A percentile compares a stretch with the other conserved stretches of the same genome.
Evolutionary conservation across 2,113 vertebrate genomes (phyloP).

Genomic region (Turdus rufiventris): DNA sequence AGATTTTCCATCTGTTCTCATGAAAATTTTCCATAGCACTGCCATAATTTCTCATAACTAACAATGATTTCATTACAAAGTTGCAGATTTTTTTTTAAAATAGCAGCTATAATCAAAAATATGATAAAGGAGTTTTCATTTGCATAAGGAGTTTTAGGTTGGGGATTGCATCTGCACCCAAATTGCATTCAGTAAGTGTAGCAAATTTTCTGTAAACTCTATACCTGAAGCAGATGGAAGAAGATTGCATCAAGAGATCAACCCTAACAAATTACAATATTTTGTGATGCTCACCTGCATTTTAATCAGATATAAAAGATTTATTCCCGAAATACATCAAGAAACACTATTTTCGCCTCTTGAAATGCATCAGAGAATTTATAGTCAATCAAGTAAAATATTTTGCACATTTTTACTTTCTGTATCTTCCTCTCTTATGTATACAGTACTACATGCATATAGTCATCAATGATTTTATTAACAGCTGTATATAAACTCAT

Average conservation of each 20-base stretch:
- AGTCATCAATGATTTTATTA: slow-evolving; percentile 21
- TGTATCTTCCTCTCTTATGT: neutral
- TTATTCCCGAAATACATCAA: slow-evolving; percentile 59
- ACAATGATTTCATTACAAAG: neutral
- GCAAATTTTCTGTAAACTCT: slow-evolving; percentile 46
- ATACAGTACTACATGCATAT: neutral
- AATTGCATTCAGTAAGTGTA: slow-evolving; percentile 24
- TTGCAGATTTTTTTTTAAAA: neutral
- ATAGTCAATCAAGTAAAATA: slow-evolving; percentile 54
- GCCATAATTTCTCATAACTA: neutral
- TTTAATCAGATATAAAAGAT: slow-evolving; percentile 70
- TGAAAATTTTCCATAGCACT: neutral
- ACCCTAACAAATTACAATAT: slow-evolving; percentile 58
- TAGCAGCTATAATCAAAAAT: neutral
- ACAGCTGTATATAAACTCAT: neutral
- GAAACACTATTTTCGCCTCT: slow-evolving; percentile 49
- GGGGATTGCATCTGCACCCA: neutral
- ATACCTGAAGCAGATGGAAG: slow-evolving; percentile 66
- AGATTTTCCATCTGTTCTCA: neutral
- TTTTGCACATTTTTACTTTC: slow-evolving; percentile 29
- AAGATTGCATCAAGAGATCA: slow-evolving; percentile 50
- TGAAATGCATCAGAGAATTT: slow-evolving; percentile 56
- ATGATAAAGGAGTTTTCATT: neutral
- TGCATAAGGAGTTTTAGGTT: neutral
- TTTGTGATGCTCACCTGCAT: slow-evolving; percentile 68